Evolutionary conservation across 2,113 vertebrate species (phyloP), one percentile per base, ranked within the genome.

Genomic region (Pachyramphus minor): DNA sequence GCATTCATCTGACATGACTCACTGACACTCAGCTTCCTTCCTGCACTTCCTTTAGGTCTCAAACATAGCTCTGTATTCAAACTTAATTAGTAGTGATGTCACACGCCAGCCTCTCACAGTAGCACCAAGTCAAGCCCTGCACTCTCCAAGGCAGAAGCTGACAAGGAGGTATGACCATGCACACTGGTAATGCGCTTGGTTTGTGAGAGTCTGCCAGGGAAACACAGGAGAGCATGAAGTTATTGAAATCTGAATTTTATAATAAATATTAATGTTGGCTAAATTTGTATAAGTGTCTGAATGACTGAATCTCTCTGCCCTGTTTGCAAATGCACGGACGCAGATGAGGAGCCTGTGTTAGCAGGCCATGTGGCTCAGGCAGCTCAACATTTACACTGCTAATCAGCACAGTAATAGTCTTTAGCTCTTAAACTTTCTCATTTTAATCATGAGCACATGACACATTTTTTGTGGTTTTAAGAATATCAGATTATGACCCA

Each of bases 1-100:
- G 74, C 90, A 96, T 98, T 98, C 97, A 96, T 90, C 82, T 39
- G 85, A 93, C 83, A 96, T 98, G 97, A 98, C 95, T 97, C 97
- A 97, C 71, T 87, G 95, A 97, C 91, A 95, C 96, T 96, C 84
- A 55, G 95, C 93, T 98, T 98, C 98, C 97, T 98, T 96, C 82
- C 96, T 93, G 87, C 63, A 95, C 93, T 98, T 97, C 97, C 96
- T 94, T 37, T 95, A 92, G 88, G 86, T 97, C 82, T 79, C 80
- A 93, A 86, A 66, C 85, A 80, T 86, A 78, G 69, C 93, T 91
- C 80, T 85, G 83, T 83, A 35, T 67, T 96, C 90, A 87, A 60
- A 78, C 89, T 81, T 93, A 86, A 80, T 93, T 93, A 95, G 63
- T 27, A 87, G 63, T 84, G 93, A 96, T 93, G 95, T 93, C 95